Percentiles rank a stretch among this genome's conserved stretches.
phyloP scores from a whole-genome alignment of 2,797 vertebrate species.

The Xenopus petersii region DNA sequence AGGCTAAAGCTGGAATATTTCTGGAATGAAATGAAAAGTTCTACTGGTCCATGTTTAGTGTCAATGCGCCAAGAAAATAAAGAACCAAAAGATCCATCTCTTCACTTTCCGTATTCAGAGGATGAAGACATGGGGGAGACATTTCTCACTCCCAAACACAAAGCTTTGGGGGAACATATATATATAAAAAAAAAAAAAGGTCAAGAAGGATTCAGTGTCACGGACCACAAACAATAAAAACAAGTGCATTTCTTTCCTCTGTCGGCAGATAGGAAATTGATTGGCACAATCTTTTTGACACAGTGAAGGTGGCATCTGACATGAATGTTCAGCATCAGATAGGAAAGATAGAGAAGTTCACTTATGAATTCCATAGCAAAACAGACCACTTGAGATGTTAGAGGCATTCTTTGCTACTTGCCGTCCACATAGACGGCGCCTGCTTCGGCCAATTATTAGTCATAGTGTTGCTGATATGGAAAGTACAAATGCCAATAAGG shows the following conservation, averaged over 20 bases:
- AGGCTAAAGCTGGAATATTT: not conserved
- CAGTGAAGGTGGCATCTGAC: slow-evolving; percentile 53
- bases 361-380: slow-evolving; percentile 34
- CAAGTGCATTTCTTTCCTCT: slow-evolving; percentile 61
- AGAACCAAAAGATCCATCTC: too few relatives aligned
- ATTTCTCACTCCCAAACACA: slow-evolving; percentile 44
- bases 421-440: slow-evolving; percentile 23
- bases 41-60: slow-evolving; percentile 17
- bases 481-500: slow-evolving; percentile 19
- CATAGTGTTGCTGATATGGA: slow-evolving; percentile 8
- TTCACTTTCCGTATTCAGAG: not conserved
- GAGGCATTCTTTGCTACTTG: not conserved
- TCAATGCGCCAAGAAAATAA: slow-evolving; percentile 5
- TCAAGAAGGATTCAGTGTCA: slow-evolving; percentile 25
- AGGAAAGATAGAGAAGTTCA: slow-evolving; percentile 52
- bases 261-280: slow-evolving; percentile 65
- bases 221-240: slow-evolving; percentile 47
- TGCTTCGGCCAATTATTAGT: slow-evolving; percentile 40
- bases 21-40: slow-evolving; percentile 26
- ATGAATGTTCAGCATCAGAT: slow-evolving; percentile 13
- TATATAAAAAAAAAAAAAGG: not conserved
- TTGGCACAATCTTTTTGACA: slow-evolving; percentile 66
- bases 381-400: slow-evolving; percentile 7
- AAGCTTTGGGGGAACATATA: not conserved
- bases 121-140: slow-evolving; percentile 45